Evolutionary conservation across 2,797 vertebrate species (phyloP).

Genomic region (Anolis apletophallus): DNA sequence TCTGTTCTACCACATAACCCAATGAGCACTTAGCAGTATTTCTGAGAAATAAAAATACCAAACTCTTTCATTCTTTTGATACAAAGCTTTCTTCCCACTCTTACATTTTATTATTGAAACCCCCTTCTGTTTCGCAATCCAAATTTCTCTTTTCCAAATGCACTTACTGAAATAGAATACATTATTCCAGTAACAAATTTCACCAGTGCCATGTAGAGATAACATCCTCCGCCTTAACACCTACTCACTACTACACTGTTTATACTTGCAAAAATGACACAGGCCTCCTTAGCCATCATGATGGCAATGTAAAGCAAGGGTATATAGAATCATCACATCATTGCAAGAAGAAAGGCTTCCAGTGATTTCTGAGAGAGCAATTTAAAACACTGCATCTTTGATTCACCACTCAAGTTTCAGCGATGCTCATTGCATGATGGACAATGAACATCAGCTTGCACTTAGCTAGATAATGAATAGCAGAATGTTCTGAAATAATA

Average conservation of each 20-base stretch:
- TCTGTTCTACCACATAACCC: not conserved
- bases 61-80: not conserved
- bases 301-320: slow-evolving; percentile 10
- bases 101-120: not conserved
- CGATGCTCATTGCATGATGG: not conserved
- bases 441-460: not conserved
- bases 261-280: slow-evolving; percentile 12
- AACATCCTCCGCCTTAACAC: not conserved
- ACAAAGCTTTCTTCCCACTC: not conserved
- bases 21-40: not conserved
- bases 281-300: not conserved
- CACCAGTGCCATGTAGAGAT: slow-evolving; percentile 3
- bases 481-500: not conserved
- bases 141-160: slow-evolving; percentile 3
- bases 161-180: slow-evolving; percentile 16
- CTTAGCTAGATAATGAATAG: slow-evolving; percentile 22
- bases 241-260: slow-evolving; percentile 9
- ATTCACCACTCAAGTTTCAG: not conserved
- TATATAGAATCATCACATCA: not conserved
- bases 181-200: slow-evolving; percentile 26
- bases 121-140: not conserved
- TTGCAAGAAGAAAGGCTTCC: slow-evolving; percentile 16
- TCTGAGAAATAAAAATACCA: not conserved
- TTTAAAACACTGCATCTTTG: not conserved
- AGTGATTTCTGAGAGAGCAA: slow-evolving; percentile 8